A percentile compares a stretch with the other conserved stretches of the same genome.
These are phyloP conservation scores for Phainopepla nitens DNA, from an alignment of 2,113 vertebrate species.

Conservation along the genomic window DNA sequence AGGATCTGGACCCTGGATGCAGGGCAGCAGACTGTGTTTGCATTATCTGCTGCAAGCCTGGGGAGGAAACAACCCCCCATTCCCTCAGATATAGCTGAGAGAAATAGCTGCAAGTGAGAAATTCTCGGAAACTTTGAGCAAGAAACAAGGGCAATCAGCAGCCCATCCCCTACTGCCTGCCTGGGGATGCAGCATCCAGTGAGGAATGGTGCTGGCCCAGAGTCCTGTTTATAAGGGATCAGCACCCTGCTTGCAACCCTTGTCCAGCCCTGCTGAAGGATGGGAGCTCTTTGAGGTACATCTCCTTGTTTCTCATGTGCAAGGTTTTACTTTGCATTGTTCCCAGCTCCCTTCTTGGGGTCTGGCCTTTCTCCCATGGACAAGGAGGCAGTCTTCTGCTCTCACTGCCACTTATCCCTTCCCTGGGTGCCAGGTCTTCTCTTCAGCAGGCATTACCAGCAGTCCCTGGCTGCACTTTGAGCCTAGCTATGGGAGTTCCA, in stretches of 20 bases:
- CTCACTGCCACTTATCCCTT: not conserved
- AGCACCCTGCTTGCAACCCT: not conserved
- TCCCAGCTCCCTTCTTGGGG: not conserved
- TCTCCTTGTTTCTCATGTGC: not conserved
- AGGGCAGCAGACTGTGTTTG: not conserved
- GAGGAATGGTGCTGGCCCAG: not conserved
- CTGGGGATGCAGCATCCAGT: not conserved
- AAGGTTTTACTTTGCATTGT: not conserved
- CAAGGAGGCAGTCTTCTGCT: not conserved
- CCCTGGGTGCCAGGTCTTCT: not conserved
- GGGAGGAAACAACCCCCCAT: not conserved
- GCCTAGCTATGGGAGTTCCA: not conserved
- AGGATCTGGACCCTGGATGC: not conserved
- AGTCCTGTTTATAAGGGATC: not conserved
- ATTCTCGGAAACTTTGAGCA: not conserved
- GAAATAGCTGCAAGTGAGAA: not conserved
- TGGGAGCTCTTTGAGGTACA: not conserved
- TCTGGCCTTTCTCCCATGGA: not conserved
- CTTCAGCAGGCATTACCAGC: not conserved
- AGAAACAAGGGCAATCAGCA: not conserved
- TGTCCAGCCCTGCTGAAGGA: not conserved
- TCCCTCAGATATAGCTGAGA: not conserved
- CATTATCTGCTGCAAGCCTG: not conserved
- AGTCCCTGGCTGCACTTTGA: not conserved
- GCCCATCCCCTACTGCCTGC: not conserved